A percentile compares a stretch with the other conserved stretches of the same genome.
Conservation (phyloP, 2,888 invertebrate species). For the Leptothorax acervorum region DNA sequence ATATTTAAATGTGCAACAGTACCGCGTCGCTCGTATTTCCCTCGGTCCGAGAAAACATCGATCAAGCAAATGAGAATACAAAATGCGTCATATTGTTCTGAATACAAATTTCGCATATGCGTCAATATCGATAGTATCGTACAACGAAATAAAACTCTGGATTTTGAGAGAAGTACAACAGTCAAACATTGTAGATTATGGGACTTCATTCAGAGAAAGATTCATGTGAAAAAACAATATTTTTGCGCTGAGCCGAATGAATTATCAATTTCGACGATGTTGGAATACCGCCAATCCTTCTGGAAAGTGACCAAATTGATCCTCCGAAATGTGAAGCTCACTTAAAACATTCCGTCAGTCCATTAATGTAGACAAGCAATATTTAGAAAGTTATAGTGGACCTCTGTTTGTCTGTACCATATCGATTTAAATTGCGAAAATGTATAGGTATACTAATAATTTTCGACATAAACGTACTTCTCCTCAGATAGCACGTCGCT, state of each 20-base stretch:
- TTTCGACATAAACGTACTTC: neutral
- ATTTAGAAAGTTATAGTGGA: constrained; percentile 19
- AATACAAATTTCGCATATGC: constrained; percentile 36
- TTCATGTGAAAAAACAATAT: constrained; percentile 59
- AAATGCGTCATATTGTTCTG: constrained; percentile 22
- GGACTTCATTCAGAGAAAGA: constrained; percentile 26
- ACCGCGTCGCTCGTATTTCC: neutral
- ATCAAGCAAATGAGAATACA: constrained; percentile 38
- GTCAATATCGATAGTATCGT: constrained; percentile 42
- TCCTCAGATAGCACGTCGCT: neutral
- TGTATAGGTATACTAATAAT: neutral
- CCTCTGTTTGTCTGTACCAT: neutral
- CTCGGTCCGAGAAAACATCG: constrained; percentile 22
- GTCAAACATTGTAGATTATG: constrained; percentile 48
- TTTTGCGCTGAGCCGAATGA: constrained; percentile 68
- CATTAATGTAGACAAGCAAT: constrained; percentile 62
- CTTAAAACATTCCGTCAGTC: constrained; percentile 61
- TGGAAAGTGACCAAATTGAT: constrained; percentile 75
- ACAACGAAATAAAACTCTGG: constrained; percentile 20
- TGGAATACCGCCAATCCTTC: constrained; percentile 78
- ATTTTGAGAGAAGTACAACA: constrained; percentile 9
- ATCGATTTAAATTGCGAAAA: neutral
- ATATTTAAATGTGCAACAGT: constrained; percentile 45
- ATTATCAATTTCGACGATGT: constrained; percentile 69
- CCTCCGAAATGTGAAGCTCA: constrained; percentile 67